These are phyloP conservation scores for Crocodylus rhombifer DNA, from an alignment of 2,797 vertebrate species.

Conservation along the genomic window DNA sequence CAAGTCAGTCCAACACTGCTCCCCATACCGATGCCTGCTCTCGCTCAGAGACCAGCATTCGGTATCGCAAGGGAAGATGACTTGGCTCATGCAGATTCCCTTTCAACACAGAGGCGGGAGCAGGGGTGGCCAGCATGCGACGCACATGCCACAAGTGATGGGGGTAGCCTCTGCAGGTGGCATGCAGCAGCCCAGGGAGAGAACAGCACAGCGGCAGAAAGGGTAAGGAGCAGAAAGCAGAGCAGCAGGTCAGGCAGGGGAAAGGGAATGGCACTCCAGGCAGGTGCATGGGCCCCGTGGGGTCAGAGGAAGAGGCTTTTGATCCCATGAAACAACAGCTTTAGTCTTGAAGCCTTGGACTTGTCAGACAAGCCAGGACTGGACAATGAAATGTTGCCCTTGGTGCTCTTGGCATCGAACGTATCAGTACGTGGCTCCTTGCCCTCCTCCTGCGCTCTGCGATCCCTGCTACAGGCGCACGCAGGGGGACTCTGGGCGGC, in stretches of 20 bases:
- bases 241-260: too few species aligned
- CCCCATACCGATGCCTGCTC: not conserved
- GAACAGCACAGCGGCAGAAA: too few species aligned
- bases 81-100: too few species aligned
- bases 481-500: not conserved
- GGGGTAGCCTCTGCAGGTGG: too few species aligned
- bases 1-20: not conserved
- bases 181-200: too few species aligned
- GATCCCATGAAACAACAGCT: fast-evolving
- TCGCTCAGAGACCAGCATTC: not conserved
- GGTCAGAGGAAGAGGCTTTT: not conserved
- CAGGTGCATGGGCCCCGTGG: too few species aligned
- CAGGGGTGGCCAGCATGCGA: too few species aligned
- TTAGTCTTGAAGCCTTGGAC: fast-evolving
- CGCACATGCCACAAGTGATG: too few species aligned
- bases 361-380: not conserved
- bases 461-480: not conserved
- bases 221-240: too few species aligned
- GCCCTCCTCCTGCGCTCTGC: not conserved
- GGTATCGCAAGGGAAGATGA: not conserved
- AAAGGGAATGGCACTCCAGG: not conserved
- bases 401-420: too few species aligned
- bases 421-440: not conserved
- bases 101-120: not conserved
- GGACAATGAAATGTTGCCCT: too few species aligned